Evolutionary conservation across 1,140 invertebrate species (phyloP).

Genomic region (Euura lappo): DNA sequence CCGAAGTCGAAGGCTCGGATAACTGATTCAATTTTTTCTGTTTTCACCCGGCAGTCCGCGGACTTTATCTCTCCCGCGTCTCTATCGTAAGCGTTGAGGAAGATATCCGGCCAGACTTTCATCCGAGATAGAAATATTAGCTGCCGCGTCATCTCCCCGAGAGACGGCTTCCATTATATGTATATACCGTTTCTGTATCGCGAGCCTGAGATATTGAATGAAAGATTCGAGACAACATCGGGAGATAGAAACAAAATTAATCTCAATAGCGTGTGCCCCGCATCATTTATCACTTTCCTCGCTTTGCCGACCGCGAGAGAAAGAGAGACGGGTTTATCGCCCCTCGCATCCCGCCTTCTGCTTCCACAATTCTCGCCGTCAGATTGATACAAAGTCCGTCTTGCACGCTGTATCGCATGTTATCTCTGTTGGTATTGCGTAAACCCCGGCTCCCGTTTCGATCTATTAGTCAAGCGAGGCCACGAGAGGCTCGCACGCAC

Average conservation of each 20-base stretch:
- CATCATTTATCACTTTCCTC: constrained; percentile 46
- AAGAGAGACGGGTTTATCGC: constrained; percentile 14
- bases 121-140: background rate
- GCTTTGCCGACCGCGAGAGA: constrained; percentile 24
- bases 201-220: background rate
- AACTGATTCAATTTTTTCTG: background rate
- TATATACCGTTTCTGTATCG: background rate
- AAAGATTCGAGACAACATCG: constrained; percentile 7
- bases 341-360: constrained; percentile 16
- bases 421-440: too few species aligned
- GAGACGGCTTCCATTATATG: constrained; percentile 1
- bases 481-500: too few species aligned
- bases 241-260: constrained; percentile 38
- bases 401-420: too few species aligned
- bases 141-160: constrained; percentile 4
- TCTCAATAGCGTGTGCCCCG: constrained; percentile 41
- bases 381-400: background rate
- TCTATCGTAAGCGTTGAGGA: background rate
- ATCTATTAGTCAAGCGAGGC: too few species aligned
- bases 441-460: too few species aligned
- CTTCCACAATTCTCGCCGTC: constrained; percentile 39
- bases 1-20: too few species aligned
- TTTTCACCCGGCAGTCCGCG: background rate
- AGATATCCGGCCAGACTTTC: background rate
- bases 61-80: background rate